Conservation (phyloP, 2,113 vertebrate species). For the Trichomycterus rosablanca region DNA sequence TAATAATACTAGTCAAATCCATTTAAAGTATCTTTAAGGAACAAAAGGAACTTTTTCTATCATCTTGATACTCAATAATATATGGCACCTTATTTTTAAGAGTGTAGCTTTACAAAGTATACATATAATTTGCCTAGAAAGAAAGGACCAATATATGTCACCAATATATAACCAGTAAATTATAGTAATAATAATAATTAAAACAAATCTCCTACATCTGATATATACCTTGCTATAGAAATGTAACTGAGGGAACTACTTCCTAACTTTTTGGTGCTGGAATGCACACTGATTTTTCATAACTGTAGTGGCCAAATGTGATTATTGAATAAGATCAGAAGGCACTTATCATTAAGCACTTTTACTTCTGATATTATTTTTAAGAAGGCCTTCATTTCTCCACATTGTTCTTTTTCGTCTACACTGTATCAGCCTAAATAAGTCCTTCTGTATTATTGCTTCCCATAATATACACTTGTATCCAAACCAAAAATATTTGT, state of each 20-base stretch:
- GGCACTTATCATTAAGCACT: conserved; percentile 8
- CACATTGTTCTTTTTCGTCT: no score
- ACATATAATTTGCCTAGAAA: conserved; percentile 29
- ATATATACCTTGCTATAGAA: no score
- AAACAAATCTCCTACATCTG: no score
- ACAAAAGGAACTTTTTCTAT: no score
- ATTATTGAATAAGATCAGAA: conserved; percentile 1
- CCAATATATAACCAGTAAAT: no score
- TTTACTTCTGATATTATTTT: conserved; percentile 6
- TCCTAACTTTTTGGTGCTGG: not conserved
- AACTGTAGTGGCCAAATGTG: conserved; percentile 10
- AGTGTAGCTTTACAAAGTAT: conserved; percentile 28
- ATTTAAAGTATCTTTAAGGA: no score
- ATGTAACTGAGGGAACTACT: no score
- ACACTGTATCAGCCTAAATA: no score
- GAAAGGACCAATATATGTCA: conserved; percentile 40
- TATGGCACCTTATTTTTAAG: not conserved
- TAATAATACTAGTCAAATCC: no score
- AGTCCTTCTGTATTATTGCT: not conserved
- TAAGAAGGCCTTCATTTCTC: no score
- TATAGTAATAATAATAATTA: no score
- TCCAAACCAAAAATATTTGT: not conserved
- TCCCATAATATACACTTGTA: conserved; percentile 30
- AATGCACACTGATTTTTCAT: conserved; percentile 29
- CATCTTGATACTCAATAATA: no score